Percentiles rank a stretch among this genome's conserved stretches.
phyloP scores from a whole-genome alignment of 2,113 vertebrate species.

The human region DNA sequence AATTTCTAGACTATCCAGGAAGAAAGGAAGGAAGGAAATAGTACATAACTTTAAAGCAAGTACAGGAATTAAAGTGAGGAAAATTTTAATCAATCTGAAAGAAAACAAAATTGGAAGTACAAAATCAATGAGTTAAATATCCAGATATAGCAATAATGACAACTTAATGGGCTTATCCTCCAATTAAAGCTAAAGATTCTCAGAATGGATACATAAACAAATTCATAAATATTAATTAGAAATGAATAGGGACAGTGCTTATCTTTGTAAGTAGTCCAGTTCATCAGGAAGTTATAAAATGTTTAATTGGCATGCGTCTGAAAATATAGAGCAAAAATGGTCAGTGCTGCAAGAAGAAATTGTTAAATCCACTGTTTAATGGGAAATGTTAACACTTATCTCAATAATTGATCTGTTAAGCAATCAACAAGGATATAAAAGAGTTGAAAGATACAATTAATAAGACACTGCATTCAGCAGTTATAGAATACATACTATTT shows the following conservation, averaged over 20 bases:
- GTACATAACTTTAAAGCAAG: neutral
- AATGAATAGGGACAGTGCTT: neutral
- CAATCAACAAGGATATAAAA: neutral
- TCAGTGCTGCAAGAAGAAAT: neutral
- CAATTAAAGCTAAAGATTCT: neutral
- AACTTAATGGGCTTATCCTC: neutral
- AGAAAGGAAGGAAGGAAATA: neutral
- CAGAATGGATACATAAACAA: neutral
- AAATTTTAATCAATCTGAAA: slow-evolving; percentile 6
- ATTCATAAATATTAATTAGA: neutral
- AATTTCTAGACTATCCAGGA: neutral
- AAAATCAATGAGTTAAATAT: neutral
- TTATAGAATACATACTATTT: neutral
- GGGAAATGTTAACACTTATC: neutral
- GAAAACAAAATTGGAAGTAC: neutral
- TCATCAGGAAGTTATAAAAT: slow-evolving; percentile 1
- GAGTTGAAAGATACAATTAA: neutral
- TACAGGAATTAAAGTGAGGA: neutral
- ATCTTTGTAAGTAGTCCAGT: neutral
- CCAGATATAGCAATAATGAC: neutral
- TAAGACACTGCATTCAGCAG: neutral
- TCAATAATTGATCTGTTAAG: neutral
- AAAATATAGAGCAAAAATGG: neutral
- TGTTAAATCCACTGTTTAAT: neutral
- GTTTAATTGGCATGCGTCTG: neutral